phyloP scores from a whole-genome alignment of 2,888 invertebrate genomes.

The Eupsilia transversa region DNA sequence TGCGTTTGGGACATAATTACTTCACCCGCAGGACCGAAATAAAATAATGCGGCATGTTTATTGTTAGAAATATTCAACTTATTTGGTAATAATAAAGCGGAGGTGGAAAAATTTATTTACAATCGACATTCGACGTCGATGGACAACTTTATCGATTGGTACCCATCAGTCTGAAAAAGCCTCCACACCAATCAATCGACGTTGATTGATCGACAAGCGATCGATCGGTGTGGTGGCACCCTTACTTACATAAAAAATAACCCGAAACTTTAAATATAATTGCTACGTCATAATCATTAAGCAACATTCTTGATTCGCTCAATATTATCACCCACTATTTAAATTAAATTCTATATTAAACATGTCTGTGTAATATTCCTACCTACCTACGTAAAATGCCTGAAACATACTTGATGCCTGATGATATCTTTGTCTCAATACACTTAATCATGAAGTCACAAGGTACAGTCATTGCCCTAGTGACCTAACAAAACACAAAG shows the following conservation, averaged over 20 bases:
- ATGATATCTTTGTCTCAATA: background rate
- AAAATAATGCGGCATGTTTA: too few relatives aligned
- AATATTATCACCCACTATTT: background rate
- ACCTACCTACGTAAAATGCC: background rate
- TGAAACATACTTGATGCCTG: conserved; percentile 10
- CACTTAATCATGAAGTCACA: conserved; percentile 40
- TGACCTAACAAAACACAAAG: conserved; percentile 21
- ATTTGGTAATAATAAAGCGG: too few relatives aligned
- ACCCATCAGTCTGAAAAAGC: too few relatives aligned
- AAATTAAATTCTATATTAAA: background rate
- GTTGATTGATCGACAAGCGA: too few relatives aligned
- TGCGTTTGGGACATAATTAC: too few relatives aligned
- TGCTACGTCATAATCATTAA: background rate
- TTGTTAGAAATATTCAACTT: too few relatives aligned
- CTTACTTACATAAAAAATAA: background rate
- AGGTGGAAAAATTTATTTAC: too few relatives aligned
- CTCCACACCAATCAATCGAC: too few relatives aligned
- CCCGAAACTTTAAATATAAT: background rate
- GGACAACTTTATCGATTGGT: too few relatives aligned
- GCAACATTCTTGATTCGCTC: background rate
- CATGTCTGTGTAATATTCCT: background rate
- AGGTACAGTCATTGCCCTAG: conserved; percentile 41
- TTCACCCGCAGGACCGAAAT: too few relatives aligned
- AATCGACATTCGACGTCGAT: too few relatives aligned
- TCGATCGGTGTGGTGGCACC: too few relatives aligned